Base-by-base conservation (phyloP, 2,888 invertebrate species). In the Athalia cordata region DNA sequence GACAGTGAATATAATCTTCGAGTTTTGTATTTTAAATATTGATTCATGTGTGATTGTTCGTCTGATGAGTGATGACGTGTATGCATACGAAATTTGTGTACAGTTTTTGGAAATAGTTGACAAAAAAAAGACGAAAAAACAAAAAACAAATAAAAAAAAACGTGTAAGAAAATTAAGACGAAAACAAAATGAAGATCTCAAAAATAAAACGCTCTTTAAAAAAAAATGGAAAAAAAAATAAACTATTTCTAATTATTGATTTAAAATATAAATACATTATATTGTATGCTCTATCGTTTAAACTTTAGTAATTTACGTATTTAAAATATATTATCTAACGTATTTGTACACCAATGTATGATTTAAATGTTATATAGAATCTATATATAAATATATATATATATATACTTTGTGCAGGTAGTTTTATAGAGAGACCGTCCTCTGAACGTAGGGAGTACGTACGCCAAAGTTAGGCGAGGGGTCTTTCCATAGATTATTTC, bases 281-380 rank as follows among this genome's bases (percentile, higher is more conserved):
- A 70, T 55, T 70, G 55, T 70, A 70, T 55, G 70, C 52, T 43
- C 70, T 70, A 70, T 43, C 55, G 45, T 70, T 70, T 47, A n/a
- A 66, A 49, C 15, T 59, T 59, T 45, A 59, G 61, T 50, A 59
- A 68, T 77, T 57, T 68, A 29, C 70, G 11, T 77, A 77, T 77
- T 70, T 77, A 68, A 61, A 77, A 59, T 61, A 29, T 29, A 29
- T 29, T 29, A 29, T 29, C 29, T 29, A 29, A 29, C 2, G 29
- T 29, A 68, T 77, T 67, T 77, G 59, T 68, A 68, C 67, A 49
- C n/a, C 13, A 45, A 68, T 67, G 68, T 67, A 59, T 29, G 49
- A 77, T 59, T 68, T 77, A 47, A 68, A 66, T 77, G 67, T 77
- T 77, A 77, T 67, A 57, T 29, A 55, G 43, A 70, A 70, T 55